phyloP scores from a whole-genome alignment of 1,140 invertebrate genomes.

The Caligus rogercresseyi region DNA sequence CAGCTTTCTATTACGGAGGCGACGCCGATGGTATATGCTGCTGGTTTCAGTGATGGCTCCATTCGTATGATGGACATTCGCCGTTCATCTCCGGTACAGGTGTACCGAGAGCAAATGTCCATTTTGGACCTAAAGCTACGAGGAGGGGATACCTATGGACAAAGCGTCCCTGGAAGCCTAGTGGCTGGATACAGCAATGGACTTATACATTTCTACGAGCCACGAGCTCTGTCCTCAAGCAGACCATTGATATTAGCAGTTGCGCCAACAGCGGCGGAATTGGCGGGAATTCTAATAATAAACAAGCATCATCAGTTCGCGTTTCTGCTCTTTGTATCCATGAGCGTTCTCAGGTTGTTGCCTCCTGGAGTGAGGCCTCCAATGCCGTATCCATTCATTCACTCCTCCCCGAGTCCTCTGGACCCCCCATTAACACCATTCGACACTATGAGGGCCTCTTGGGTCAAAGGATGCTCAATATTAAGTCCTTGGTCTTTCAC shows the following conservation, averaged over 20 bases:
- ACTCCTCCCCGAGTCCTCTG: background rate
- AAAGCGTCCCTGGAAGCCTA: background rate
- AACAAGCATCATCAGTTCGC: background rate
- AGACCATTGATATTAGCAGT: background rate
- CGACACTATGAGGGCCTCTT: background rate
- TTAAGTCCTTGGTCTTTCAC: background rate
- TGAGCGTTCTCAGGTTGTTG: background rate
- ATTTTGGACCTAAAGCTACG: slow-evolving; percentile 9
- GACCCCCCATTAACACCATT: background rate
- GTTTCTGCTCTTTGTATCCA: background rate
- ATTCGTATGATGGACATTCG: slow-evolving; percentile 7
- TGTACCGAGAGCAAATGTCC: background rate
- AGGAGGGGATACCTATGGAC: background rate
- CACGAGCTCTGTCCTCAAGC: background rate
- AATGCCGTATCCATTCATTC: background rate
- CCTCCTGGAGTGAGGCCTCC: background rate
- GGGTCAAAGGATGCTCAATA: background rate
- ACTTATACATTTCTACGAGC: slow-evolving; percentile 3
- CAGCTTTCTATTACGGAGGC: background rate
- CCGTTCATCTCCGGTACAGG: background rate
- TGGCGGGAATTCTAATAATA: background rate
- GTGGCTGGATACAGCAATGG: slow-evolving; percentile 9
- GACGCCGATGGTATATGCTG: background rate
- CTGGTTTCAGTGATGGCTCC: slow-evolving; percentile 9
- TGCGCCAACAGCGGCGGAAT: background rate